Evolutionary conservation across 2,888 invertebrate genomes (phyloP).

Genomic region (Ormyrus labotus): DNA sequence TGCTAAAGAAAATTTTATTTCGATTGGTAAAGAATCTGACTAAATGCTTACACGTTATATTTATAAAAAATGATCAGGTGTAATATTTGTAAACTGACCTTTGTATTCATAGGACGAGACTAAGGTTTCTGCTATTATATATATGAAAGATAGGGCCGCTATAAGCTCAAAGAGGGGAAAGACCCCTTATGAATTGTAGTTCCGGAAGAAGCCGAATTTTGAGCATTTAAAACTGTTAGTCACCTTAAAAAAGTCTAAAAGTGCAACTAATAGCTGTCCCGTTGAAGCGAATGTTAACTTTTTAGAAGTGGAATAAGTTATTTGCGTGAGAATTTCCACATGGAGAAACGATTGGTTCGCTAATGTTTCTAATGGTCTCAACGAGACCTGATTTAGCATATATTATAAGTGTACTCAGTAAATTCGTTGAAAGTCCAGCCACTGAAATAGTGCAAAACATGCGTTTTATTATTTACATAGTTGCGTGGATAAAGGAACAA

Average conservation of each 20-base stretch:
- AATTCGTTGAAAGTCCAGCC: too few species aligned
- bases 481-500: neutral
- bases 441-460: too few species aligned
- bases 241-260: conserved; percentile 51
- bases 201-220: conserved; percentile 4
- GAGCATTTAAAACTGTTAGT: conserved; percentile 38
- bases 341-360: conserved; percentile 46
- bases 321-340: conserved; percentile 39
- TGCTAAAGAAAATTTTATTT: neutral
- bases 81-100: too few species aligned
- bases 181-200: neutral
- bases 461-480: conserved; percentile 3
- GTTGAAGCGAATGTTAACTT: conserved; percentile 20
- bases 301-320: neutral
- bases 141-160: too few species aligned
- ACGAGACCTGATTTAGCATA: conserved; percentile 46
- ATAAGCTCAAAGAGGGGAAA: neutral
- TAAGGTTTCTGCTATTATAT: too few species aligned
- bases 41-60: too few species aligned
- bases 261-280: conserved; percentile 46
- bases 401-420: conserved; percentile 26
- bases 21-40: too few species aligned
- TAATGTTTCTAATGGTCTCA: conserved; percentile 39
- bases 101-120: too few species aligned
- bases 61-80: too few species aligned